Evolutionary conservation across 2,113 vertebrate species (phyloP).

Genomic region (Petrocephalus zakoni): DNA sequence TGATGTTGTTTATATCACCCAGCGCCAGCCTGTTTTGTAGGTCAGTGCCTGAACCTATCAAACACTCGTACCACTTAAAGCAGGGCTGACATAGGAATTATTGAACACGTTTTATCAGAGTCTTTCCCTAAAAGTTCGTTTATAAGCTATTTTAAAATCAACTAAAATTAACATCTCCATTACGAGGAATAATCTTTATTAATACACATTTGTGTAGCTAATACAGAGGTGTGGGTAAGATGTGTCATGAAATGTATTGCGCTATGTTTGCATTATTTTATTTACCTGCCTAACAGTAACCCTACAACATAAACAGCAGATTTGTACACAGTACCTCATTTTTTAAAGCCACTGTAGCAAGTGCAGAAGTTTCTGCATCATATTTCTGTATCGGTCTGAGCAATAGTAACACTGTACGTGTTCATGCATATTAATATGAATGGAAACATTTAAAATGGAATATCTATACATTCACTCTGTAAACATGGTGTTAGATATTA

Average conservation of each 20-base stretch:
- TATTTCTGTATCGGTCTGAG: background rate
- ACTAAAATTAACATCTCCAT: background rate
- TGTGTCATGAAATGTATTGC: background rate
- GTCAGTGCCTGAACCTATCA: background rate
- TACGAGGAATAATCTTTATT: background rate
- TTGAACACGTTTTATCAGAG: background rate
- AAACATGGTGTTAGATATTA: background rate
- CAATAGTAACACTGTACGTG: background rate
- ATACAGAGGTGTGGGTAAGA: background rate
- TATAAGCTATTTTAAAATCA: background rate
- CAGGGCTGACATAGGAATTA: background rate
- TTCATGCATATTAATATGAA: background rate
- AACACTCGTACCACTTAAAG: background rate
- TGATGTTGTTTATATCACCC: background rate
- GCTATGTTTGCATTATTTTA: background rate
- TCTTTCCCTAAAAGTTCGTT: background rate
- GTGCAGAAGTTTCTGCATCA: background rate
- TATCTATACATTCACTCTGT: background rate
- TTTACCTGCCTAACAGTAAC: background rate
- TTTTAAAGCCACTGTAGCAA: background rate
- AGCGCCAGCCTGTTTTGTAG: background rate
- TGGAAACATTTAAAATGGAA: background rate
- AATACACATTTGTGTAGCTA: background rate
- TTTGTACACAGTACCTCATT: background rate
- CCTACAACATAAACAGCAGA: background rate